Evolutionary conservation across 2,888 invertebrate species (phyloP), one percentile per base, ranked within the genome.

Genomic region (Drosophila mettleri): DNA sequence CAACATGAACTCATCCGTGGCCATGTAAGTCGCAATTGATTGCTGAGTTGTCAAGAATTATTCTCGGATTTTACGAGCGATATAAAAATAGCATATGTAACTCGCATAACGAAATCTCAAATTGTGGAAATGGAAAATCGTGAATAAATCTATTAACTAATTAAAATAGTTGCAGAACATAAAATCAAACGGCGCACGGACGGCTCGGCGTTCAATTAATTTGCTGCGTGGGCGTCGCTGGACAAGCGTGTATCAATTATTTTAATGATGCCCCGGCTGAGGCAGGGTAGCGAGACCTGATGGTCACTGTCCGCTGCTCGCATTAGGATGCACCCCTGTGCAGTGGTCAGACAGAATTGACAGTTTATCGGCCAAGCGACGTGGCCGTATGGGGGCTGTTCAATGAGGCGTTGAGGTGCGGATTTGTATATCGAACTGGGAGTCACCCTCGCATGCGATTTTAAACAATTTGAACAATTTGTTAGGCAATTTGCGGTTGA

Each of bases 201-300:
- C 64, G 62, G n/a, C n/a, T n/a, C 55, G 54, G 66, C 74, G 71
- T 69, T 84, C 88, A 86, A 81, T 86, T 84, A 81, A 80, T 78
- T 84, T 70, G 69, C 57, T 69, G 72, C 74, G 58, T 62, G 78
- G 79, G 80, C 86, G 86, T 82, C 74, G 55, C 53, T 64, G 61
- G 80, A 86, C 84, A 88, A 86, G 85, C 88, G 88, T 76, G 78
- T 49, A 24, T 84, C 88, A 86, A 86, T 86, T 86, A 86, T 84
- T 86, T 88, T 88, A 86, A 86, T 86, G 81, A 80, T 68, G 58
- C 45, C 33, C 31, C 7, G 52, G 49, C 36, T 27, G 39, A 61
- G 66, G n/a, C n/a, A n/a, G 61, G 57, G 24, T 36, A 8, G 16
- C 27, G 61, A 45, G 57, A 31, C 29, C 43, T 43, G 43, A 41